Evolutionary conservation across 2,888 invertebrate genomes (phyloP).

Genomic region (Agonopterix heracliana): DNA sequence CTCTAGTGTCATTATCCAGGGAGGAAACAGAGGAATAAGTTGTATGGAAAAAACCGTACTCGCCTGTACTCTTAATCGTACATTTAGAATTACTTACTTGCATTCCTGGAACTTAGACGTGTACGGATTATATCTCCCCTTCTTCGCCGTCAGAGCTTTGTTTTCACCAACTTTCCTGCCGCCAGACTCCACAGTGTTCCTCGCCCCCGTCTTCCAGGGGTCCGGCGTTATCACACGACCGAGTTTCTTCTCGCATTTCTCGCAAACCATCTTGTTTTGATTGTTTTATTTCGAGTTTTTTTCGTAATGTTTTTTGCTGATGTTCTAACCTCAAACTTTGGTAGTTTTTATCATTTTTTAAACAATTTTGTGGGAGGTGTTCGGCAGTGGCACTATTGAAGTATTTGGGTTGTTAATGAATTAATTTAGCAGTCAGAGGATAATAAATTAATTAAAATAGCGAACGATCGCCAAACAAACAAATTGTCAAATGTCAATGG

Average conservation of each 20-base stretch:
- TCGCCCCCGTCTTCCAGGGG: slow-evolving; percentile 95
- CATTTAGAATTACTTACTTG: slow-evolving; percentile 54
- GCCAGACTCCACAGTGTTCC: slow-evolving; percentile 93
- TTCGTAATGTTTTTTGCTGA: not conserved
- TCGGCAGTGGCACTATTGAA: no score
- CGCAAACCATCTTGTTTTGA: slow-evolving; percentile 87
- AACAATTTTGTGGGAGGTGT: no score
- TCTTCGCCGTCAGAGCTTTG: slow-evolving; percentile 90
- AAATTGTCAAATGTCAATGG: no score
- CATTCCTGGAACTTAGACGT: slow-evolving; percentile 85
- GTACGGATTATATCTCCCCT: slow-evolving; percentile 90
- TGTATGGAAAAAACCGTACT: no score
- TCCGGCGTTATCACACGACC: slow-evolving; percentile 97
- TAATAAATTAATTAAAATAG: no score
- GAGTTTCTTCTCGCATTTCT: slow-evolving; percentile 93
- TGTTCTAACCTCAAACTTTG: not conserved
- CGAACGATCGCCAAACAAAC: no score
- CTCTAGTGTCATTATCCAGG: no score
- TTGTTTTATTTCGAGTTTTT: no score
- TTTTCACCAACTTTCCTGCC: slow-evolving; percentile 96
- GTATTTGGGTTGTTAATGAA: no score
- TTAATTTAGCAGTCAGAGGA: no score
- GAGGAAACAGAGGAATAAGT: no score
- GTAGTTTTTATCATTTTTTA: not conserved
- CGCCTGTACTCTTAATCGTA: no score